Evolutionary conservation across 2,797 vertebrate genomes (phyloP), one percentile per base, ranked within the genome.

Genomic region (Acrocephalus scirpaceus): DNA sequence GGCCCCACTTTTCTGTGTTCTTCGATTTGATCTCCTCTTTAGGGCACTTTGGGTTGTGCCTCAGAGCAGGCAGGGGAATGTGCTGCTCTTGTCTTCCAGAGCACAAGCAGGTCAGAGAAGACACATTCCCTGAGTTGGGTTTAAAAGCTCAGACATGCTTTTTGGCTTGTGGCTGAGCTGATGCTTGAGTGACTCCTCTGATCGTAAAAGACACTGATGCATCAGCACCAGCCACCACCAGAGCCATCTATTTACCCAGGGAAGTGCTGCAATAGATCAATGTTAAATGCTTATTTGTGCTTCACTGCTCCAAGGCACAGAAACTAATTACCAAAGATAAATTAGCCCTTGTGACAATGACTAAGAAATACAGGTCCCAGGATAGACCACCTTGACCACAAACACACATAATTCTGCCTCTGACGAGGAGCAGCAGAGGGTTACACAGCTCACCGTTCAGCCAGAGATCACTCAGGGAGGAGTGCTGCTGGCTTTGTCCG

Each of bases 291-390:
- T 93, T 93, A 92, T 95, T 96, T 95, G 88, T 30, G 56, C 95
- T 92, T 90, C 91, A 54, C 65, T 89, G 94, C 93, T 95, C 79
- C 88, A 16, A 97, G 90, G 91, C 93, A 94, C 87, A 86, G 90
- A 96, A 95, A 91, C 94, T 96, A 97, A 97, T 97, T 97, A 95
- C 80, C 47, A 85, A 71, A 93, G 94, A 96, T 83, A 85, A 95
- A 96, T 97, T 97, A 95, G 85, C 90, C 88, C 89, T 69, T 69
- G 76, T 93, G 93, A 95, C 86, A 96, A 86, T 38, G 93, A 92
- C 74, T 88, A 61, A 91, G 89, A 95, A 93, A 95, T 70, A 87
- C 89, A 90, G 2, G 2, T 94, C 95, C 92, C 93, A 80, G 58
- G 86, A 96, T 11, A 81, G 93, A 69, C 92, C 85, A 85, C 93